Conservation (phyloP, 2,113 vertebrate genomes). For the Microtus ochrogaster region DNA sequence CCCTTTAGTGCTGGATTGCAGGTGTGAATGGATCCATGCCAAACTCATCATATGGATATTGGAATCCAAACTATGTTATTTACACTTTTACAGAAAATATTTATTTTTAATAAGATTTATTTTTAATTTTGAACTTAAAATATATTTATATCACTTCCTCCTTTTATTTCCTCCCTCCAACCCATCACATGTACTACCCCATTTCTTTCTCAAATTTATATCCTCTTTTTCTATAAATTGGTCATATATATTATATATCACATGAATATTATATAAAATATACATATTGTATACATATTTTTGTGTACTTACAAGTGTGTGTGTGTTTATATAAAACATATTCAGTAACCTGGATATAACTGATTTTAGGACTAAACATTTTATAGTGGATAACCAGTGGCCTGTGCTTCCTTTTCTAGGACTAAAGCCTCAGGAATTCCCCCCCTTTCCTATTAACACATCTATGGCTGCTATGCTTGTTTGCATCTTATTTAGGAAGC, state of each 20-base stretch:
- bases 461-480: neutral
- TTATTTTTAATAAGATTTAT: neutral
- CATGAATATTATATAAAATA: too few relatives aligned
- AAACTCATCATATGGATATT: neutral
- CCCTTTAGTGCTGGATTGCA: neutral
- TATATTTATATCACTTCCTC: neutral
- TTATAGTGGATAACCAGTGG: neutral
- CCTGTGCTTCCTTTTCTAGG: neutral
- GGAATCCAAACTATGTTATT: neutral
- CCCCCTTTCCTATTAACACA: neutral
- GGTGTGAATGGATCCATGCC: neutral
- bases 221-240: too few relatives aligned
- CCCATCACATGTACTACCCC: neutral
- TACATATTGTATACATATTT: too few relatives aligned
- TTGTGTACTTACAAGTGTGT: neutral
- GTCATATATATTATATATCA: neutral
- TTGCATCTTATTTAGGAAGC: neutral
- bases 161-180: neutral
- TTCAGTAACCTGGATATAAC: neutral
- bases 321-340: neutral
- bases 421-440: neutral
- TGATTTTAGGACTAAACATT: neutral
- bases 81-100: neutral
- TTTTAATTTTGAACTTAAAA: neutral
- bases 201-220: neutral